Evolutionary conservation across 92 coral and sea anemone species (phyloP), one percentile per base, ranked within the genome.

Genomic region (Pocillopora meandrina): DNA sequence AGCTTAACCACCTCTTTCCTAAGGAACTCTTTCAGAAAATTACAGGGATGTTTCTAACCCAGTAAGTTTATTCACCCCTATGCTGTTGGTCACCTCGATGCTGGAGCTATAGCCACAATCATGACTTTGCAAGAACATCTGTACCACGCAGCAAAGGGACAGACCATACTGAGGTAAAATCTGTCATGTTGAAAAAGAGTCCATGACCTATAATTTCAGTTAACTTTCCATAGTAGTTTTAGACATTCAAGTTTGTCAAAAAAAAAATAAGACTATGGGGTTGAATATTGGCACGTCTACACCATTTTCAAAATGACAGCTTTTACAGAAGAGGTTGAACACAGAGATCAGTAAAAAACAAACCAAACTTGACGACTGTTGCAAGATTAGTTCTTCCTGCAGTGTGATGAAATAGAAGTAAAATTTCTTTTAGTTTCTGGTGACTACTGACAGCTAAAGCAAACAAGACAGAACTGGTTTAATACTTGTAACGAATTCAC

Each of bases 351-450:
- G 68, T 83, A 81, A 89, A 56, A 85, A 91, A 93, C 97, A 93
- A 93, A 93, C 97, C 97, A 89, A 90, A 93, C 97, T 91, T 93
- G 94, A 91, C 86, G 91, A 88, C 90, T 84, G 92, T 65, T 83
- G 93, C 85, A 81, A 83, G 87, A 74, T 63, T 61, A 63, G 66
- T 76, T 83, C 80, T 74, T 74, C 87, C 87, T 83, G 79, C 81
- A 83, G 74, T 83, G 79, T 83, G 87, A 83, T 76, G 92, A 93
- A 93, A 89, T 93, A 82, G 93, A 84, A 90, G 87, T 86, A 89
- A 63, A 89, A 84, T 85, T 85, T 71, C 76, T 85, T 87, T 89
- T 72, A 71, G 89, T 89, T 81, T 59, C 26, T 58, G 60, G 60
- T 2, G 49, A 70, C 20, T 56, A 81, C 52, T 42, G 52, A 42